Evolutionary conservation across 1,140 invertebrate species (phyloP).

Genomic region (Ditylenchus dipsaci): DNA sequence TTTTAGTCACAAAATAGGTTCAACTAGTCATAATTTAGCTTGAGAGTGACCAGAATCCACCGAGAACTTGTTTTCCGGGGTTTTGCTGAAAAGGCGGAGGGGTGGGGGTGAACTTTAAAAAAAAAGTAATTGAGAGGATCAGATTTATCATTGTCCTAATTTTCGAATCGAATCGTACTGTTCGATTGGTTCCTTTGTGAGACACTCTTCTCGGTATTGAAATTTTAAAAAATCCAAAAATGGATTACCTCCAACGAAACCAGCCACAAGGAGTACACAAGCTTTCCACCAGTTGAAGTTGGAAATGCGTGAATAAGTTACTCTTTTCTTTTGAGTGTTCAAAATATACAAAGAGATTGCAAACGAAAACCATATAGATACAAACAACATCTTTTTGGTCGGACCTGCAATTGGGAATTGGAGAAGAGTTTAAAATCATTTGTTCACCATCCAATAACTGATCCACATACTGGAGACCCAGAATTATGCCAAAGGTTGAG

Average conservation of each 20-base stretch:
- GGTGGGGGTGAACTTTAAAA: too few species aligned
- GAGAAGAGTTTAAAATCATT: neutral
- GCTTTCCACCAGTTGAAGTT: slow-evolving; percentile 44
- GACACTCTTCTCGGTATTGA: too few species aligned
- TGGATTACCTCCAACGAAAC: slow-evolving; percentile 45
- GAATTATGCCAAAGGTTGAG: slow-evolving; percentile 24
- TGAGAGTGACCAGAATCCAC: too few species aligned
- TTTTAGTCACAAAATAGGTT: too few species aligned
- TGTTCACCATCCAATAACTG: slow-evolving; percentile 21
- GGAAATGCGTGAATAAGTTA: slow-evolving; percentile 37
- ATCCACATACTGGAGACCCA: slow-evolving; percentile 38
- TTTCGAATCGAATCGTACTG: too few species aligned
- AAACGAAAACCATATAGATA: slow-evolving; percentile 54
- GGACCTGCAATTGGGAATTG: neutral
- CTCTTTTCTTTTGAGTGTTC: slow-evolving; percentile 46
- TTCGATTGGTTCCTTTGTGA: too few species aligned
- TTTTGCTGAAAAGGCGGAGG: too few species aligned
- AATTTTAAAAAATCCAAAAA: too few species aligned
- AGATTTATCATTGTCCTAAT: too few species aligned
- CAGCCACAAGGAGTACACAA: slow-evolving; percentile 39
- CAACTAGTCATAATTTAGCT: too few species aligned
- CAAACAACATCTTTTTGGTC: slow-evolving; percentile 49
- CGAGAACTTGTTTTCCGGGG: too few species aligned
- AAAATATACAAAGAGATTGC: slow-evolving; percentile 50
- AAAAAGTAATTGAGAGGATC: too few species aligned